These are phyloP conservation scores for Mirza zaza DNA, from an alignment of 2,113 vertebrate species.

Conservation along the genomic window DNA sequence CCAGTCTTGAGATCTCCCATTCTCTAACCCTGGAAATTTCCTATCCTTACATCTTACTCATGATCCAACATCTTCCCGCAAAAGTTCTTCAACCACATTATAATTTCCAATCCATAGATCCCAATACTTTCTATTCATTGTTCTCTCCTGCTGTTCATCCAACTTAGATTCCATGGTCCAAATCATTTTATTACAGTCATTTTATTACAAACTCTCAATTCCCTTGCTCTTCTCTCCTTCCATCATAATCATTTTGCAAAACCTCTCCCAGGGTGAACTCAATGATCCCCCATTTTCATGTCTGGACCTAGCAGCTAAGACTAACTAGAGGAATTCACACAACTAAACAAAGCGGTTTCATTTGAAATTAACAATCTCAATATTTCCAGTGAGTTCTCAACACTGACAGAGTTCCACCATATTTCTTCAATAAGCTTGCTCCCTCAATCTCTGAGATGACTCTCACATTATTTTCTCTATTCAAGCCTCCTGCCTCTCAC, in stretches of 20 bases:
- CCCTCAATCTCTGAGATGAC: neutral
- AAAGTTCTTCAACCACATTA: neutral
- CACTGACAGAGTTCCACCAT: neutral
- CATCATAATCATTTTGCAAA: neutral
- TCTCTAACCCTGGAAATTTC: neutral
- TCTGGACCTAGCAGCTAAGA: neutral
- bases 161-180: neutral
- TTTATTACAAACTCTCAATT: neutral
- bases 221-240: neutral
- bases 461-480: neutral
- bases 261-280: neutral
- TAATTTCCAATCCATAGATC: neutral
- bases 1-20: neutral
- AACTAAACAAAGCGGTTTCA: neutral
- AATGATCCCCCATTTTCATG: neutral
- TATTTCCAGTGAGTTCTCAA: neutral
- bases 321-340: neutral
- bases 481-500: neutral
- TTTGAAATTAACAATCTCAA: slow-evolving; percentile 13
- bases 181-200: too few species aligned
- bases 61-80: neutral
- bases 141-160: neutral
- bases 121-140: neutral
- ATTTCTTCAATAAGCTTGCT: neutral
- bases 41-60: neutral